Percentiles rank a stretch among this genome's conserved stretches.
These are phyloP conservation scores for Chymomyza costata DNA, from an alignment of 1,140 invertebrate species.

Conservation along the genomic window DNA sequence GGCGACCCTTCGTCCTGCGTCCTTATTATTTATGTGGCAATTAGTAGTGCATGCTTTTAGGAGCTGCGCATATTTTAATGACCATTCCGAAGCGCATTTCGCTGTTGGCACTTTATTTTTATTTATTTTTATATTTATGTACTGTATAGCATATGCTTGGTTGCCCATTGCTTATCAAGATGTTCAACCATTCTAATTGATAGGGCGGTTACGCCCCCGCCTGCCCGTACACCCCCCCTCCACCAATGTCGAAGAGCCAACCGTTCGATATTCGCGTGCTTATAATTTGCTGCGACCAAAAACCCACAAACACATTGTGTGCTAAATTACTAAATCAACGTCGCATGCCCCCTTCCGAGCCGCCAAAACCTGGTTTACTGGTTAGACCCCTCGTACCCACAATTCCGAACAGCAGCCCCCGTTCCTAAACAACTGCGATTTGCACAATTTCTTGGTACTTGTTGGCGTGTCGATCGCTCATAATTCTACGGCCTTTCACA, in stretches of 20 bases:
- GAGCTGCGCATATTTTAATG: slow-evolving; percentile 52
- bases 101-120: slow-evolving; percentile 66
- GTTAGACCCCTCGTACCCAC: neutral
- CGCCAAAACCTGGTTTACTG: slow-evolving; percentile 10
- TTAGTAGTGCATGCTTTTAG: slow-evolving; percentile 61
- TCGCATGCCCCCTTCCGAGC: slow-evolving; percentile 17
- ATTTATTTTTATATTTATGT: slow-evolving; percentile 40
- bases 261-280: slow-evolving; percentile 67
- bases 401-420: neutral
- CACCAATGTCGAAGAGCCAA: neutral
- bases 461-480: slow-evolving; percentile 70
- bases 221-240: slow-evolving; percentile 8
- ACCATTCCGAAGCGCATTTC: slow-evolving; percentile 68
- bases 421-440: slow-evolving; percentile 25
- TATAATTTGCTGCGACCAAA: slow-evolving; percentile 53
- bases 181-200: slow-evolving; percentile 66
- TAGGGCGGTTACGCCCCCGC: slow-evolving; percentile 56
- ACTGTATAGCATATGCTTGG: slow-evolving; percentile 27
- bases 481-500: slow-evolving; percentile 71
- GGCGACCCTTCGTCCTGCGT: too few species aligned
- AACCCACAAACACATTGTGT: slow-evolving; percentile 70
- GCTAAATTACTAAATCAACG: slow-evolving; percentile 67
- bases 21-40: slow-evolving; percentile 66
- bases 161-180: slow-evolving; percentile 52
- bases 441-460: slow-evolving; percentile 56